phyloP scores from a whole-genome alignment of 2,888 invertebrate species.

The Lydus trimaculatus region DNA sequence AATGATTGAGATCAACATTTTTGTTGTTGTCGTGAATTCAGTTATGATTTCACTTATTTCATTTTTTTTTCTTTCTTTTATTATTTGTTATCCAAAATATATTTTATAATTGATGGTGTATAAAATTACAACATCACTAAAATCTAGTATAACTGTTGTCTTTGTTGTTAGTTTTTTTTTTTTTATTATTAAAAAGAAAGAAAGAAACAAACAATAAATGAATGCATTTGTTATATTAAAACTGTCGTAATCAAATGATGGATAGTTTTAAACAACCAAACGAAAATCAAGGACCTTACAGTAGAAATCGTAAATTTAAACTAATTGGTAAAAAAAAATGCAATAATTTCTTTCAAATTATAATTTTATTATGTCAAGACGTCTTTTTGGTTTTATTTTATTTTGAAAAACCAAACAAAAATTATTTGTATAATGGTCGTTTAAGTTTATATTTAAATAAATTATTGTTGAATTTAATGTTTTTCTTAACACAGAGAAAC shows the following conservation, averaged over 20 bases:
- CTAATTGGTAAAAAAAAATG: neutral
- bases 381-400: neutral
- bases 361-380: neutral
- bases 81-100: neutral
- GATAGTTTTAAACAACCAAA: neutral
- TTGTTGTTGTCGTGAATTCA: neutral
- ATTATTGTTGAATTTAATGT: neutral
- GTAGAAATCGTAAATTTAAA: neutral
- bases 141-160: neutral
- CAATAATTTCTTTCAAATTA: neutral
- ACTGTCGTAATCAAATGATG: neutral
- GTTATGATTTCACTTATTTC: neutral
- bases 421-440: too few species aligned
- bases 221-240: neutral
- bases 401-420: neutral
- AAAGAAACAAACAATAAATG: neutral
- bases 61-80: too few species aligned
- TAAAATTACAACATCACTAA: neutral
- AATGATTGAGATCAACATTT: neutral
- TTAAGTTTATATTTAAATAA: too few species aligned
- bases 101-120: neutral
- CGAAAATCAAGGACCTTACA: neutral
- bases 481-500: neutral
- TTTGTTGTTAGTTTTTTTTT: neutral
- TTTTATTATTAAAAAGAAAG: neutral